Percentiles rank a stretch among this genome's conserved stretches.
Conservation (phyloP, 2,113 vertebrate species). For the Aramus guarauna region DNA sequence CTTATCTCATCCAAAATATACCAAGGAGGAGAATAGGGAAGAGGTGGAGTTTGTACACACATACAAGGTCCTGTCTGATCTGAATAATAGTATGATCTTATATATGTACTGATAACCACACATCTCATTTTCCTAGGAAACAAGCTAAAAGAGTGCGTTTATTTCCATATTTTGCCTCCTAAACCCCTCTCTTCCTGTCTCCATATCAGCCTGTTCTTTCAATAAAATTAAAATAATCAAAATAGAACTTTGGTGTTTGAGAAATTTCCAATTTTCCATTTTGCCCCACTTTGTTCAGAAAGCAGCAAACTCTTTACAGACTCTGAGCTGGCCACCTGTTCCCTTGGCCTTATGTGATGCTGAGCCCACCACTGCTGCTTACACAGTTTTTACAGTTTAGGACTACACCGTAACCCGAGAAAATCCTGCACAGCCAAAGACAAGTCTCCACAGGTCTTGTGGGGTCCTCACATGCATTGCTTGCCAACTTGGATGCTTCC, state of each 20-base stretch:
- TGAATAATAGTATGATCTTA: neutral
- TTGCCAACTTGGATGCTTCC: neutral
- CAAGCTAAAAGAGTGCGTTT: neutral
- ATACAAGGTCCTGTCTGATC: neutral
- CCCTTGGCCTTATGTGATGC: neutral
- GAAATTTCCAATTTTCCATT: neutral
- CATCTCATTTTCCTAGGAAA: neutral
- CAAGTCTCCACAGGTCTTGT: too few species aligned
- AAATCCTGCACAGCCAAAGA: neutral
- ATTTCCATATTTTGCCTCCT: neutral
- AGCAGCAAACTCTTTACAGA: neutral
- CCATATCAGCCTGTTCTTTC: neutral
- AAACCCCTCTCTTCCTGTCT: neutral
- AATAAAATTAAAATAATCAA: neutral
- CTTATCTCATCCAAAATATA: neutral
- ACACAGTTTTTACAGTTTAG: neutral
- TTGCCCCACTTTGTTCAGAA: neutral
- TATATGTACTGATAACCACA: neutral
- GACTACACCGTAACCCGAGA: neutral
- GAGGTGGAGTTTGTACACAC: neutral
- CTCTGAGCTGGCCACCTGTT: neutral
- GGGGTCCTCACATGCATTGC: fast-evolving
- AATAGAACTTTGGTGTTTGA: neutral
- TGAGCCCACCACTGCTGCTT: neutral
- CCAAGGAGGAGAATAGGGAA: neutral